These are phyloP conservation scores for Xyrauchen texanus DNA, from an alignment of 2,113 vertebrate genomes.

Conservation along the genomic window DNA sequence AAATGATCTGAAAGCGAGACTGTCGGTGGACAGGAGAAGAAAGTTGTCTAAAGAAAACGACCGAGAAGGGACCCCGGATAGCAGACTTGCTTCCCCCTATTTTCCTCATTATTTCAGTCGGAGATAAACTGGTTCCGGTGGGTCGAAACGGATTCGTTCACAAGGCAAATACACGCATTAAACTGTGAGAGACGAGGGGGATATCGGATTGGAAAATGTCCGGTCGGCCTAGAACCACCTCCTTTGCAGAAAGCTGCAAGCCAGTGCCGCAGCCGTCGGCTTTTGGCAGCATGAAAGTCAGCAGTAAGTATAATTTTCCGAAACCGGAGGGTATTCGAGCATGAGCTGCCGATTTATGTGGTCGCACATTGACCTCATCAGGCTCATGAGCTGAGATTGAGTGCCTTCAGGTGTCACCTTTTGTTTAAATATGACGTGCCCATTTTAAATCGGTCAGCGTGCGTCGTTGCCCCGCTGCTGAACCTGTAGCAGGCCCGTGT, in stretches of 20 bases:
- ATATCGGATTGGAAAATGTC: constrained; percentile 83
- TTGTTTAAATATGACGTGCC: constrained; percentile 32
- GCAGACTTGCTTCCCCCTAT: constrained; percentile 45
- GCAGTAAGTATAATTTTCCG: constrained; percentile 86
- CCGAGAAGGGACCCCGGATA: constrained; percentile 48
- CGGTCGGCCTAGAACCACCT: constrained; percentile 98
- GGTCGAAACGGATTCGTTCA: constrained; percentile 28
- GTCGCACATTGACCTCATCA: too few relatives aligned
- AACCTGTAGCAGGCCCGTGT: neutral
- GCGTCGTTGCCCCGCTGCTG: neutral
- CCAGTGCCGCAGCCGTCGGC: constrained; percentile 96
- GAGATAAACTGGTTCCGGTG: neutral
- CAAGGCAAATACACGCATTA: constrained; percentile 14
- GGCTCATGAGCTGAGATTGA: too few relatives aligned
- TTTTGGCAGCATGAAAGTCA: constrained; percentile 99
- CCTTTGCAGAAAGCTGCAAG: constrained; percentile 99
- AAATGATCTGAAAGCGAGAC: constrained; percentile 64
- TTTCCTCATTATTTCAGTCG: neutral
- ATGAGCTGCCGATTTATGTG: neutral
- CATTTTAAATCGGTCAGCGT: constrained; percentile 19
- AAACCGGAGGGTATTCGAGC: neutral
- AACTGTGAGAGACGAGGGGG: constrained; percentile 53
- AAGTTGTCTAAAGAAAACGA: constrained; percentile 46
- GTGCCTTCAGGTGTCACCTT: constrained; percentile 34
- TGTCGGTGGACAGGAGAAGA: constrained; percentile 35